These are phyloP conservation scores for Hirtodrosophila cameraria DNA, from an alignment of 2,888 invertebrate genomes.

Conservation along the genomic window DNA sequence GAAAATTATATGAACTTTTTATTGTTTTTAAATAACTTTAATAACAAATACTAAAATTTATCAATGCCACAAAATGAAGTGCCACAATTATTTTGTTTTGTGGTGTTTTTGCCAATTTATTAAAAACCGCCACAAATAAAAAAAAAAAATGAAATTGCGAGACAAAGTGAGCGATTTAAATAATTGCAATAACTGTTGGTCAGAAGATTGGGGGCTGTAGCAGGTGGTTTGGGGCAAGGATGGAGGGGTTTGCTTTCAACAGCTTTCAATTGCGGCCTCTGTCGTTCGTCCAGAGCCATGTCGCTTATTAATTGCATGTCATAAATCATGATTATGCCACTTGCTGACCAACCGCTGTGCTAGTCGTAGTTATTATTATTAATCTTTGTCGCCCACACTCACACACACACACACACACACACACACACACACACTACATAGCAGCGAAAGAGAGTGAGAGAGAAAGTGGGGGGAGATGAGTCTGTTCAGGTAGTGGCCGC, in stretches of 20 bases:
- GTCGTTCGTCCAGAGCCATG: conserved; percentile 42
- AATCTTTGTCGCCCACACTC: conserved; percentile 72
- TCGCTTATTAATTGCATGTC: conserved; percentile 77
- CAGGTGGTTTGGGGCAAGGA: neutral
- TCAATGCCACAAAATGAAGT: neutral
- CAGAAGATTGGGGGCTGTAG: neutral
- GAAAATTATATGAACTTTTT: too few species aligned
- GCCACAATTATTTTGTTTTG: conserved; percentile 9
- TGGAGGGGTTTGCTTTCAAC: conserved; percentile 49
- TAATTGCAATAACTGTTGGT: conserved; percentile 31
- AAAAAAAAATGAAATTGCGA: conserved; percentile 32
- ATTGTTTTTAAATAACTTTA: too few species aligned
- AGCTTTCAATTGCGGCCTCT: conserved; percentile 44
- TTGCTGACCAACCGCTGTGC: conserved; percentile 73
- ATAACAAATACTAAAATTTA: too few species aligned
- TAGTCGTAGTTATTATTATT: conserved; percentile 79
- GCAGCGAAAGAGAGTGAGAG: neutral
- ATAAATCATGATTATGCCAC: conserved; percentile 81
- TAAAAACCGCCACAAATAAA: conserved; percentile 38
- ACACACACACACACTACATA: conserved; percentile 16
- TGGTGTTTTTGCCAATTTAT: conserved; percentile 20
- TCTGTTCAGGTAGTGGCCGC: conserved; percentile 45
- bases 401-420: conserved; percentile 14
- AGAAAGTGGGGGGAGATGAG: neutral
- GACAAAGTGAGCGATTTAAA: conserved; percentile 57